Base-by-base conservation (phyloP, 2,888 invertebrate genomes). In the Eupithecia vulgata region DNA sequence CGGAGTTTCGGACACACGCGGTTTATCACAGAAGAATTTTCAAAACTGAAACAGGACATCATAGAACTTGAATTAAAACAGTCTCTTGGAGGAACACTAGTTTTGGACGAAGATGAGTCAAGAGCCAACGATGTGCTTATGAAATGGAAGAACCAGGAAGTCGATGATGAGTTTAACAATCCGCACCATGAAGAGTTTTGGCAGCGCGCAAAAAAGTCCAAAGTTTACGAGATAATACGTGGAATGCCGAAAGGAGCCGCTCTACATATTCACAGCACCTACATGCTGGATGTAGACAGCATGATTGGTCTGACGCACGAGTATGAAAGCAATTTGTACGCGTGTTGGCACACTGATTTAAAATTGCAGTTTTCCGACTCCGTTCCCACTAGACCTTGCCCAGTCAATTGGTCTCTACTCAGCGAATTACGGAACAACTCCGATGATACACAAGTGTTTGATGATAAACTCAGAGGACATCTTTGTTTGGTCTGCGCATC, bases 241-340 rank as follows among this genome's bases (percentile, higher is more conserved):
- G 87, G 84, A 68, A 95, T 98, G 95, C 98, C 98, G 0, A 98
- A 98, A 90, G 98, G 97, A 0, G 96, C 95, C 0, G 96, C 95
- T 0, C 86, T 97, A 17, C 97, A 97, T 81, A 94, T 95, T 0
- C 97, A 97, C 82, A 95, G 96, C 79, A 95, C 96, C 0, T 95
- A 96, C 1, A 91, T 96, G 79, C 95, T 95, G 21, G 95, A 96
- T 52, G 90, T 94, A 0, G 95, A 96, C 67, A 95, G 93, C 70
- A 81, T 97, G 61, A 89, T 96, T 40, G 91, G 95, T 67, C 84
- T 97, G 74, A 97, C 97, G 1, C 96, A 96, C 80, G 93, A 95
- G 0, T 96, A 96, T 78, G 93, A 95, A 42, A 94, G 95, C 1
- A 86, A 96, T 85, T 91, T 97, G 65, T 96, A 96, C 87, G 94